Evolutionary conservation across 2,888 invertebrate genomes (phyloP).

Genomic region (Parapristionchus giblindavisi): DNA sequence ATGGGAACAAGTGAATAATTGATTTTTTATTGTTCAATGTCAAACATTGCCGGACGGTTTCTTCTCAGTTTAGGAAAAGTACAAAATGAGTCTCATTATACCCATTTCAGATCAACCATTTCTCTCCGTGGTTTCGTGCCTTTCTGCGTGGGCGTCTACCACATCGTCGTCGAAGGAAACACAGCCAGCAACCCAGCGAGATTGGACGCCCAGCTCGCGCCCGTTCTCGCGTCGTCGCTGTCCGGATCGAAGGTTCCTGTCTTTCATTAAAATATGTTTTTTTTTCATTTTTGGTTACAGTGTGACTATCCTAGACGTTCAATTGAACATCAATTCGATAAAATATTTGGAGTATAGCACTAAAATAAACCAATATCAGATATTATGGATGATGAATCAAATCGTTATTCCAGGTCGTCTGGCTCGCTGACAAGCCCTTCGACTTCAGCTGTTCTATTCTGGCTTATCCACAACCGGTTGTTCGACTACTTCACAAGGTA

Average conservation of each 20-base stretch:
- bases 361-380: background rate
- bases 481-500: conserved; percentile 42
- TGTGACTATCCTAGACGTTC: background rate
- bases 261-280: background rate
- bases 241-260: conserved; percentile 3
- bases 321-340: too few relatives aligned
- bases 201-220: conserved; percentile 47
- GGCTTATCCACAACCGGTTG: conserved; percentile 49
- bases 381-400: too few relatives aligned
- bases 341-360: too few relatives aligned
- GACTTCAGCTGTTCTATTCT: conserved; percentile 47
- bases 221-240: conserved; percentile 40
- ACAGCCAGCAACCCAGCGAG: conserved; percentile 49
- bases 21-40: background rate
- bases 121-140: conserved; percentile 47
- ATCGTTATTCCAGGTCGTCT: conserved; percentile 40
- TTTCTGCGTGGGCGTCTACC: conserved; percentile 51
- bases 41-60: background rate
- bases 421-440: conserved; percentile 54
- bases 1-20: conserved; percentile 17
- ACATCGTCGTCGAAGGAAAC: conserved; percentile 50
- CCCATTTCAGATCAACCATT: conserved; percentile 39
- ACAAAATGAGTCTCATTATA: background rate
- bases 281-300: background rate
- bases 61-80: background rate